These are phyloP conservation scores for Prosapia bicincta DNA, from an alignment of 2,888 invertebrate genomes.

Conservation along the genomic window DNA sequence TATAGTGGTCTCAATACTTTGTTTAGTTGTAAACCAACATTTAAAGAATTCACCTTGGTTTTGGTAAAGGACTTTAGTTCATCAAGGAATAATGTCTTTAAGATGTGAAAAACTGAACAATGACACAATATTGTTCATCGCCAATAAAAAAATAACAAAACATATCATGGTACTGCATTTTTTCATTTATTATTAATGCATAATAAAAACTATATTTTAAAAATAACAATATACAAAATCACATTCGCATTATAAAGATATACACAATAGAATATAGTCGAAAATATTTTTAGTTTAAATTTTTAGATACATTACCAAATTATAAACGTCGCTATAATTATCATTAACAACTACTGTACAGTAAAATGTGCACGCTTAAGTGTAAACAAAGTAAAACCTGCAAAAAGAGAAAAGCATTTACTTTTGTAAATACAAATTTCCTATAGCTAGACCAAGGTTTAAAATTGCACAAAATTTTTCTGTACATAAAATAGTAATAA, in stretches of 20 bases:
- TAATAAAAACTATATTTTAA: conserved; percentile 24
- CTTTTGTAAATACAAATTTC: not conserved
- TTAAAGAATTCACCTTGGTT: no score
- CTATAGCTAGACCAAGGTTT: not conserved
- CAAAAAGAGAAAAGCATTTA: not conserved
- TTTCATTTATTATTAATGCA: conserved; percentile 9
- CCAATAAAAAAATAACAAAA: not conserved
- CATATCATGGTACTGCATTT: conserved; percentile 11
- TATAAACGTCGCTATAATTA: not conserved
- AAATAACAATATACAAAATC: conserved; percentile 27
- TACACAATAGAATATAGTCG: not conserved
- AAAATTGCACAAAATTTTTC: not conserved
- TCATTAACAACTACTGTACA: not conserved
- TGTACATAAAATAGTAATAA: not conserved
- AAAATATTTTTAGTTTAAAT: not conserved
- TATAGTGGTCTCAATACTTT: no score
- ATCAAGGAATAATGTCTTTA: no score
- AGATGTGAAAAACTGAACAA: no score
- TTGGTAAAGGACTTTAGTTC: no score
- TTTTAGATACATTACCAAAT: not conserved
- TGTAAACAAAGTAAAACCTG: not conserved
- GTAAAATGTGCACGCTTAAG: not conserved
- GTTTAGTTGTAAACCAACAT: no score
- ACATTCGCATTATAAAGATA: conserved; percentile 17
- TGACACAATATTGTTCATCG: no score